Evolutionary conservation across 1,140 invertebrate genomes (phyloP), one percentile per base, ranked within the genome.

Genomic region (Aethina tumida): DNA sequence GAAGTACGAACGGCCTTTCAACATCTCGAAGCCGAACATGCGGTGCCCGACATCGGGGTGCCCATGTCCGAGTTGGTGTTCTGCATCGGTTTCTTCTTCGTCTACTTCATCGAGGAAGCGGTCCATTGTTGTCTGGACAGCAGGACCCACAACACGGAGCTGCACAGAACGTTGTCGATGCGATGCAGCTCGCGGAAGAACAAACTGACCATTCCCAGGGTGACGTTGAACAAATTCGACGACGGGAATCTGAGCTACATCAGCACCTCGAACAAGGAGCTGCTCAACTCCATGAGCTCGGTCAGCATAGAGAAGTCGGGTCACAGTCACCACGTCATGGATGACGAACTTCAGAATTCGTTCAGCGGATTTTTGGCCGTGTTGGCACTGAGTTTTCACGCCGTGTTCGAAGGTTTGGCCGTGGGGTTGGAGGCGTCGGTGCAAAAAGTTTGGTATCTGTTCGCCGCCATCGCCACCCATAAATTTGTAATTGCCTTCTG

Each of bases 401-500:
- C 81, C 0, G 70, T 88, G 7, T 84, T 89, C 58, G 84, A 89
- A 62, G 84, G 84, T 1, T 62, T 89, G 31, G 81, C 85, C 0
- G 78, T 89, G 5, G 85, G 85, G 2, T 59, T 89, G 3, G 82
- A 86, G 52, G 64, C 62, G 1, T 70, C 68, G n/a, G 53, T 71
- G 2, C 50, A 65, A 3, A 75, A 75, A 26, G 71, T 84, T 2
- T 73, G 77, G 52, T 75, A 80, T 24, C 58, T 84, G 20, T 81
- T 92, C 40, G 75, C 75, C 5, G 89, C 88, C 2, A 78, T 94
- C 10, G 77, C 84, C 0, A 80, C 88, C 2, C 90, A 94, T 59
- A 94, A 94, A 61, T 73, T 88, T 33, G 85, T 93, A 5, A 84
- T 94, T 31, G 84, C 86, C 2, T 87, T 90, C 51, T 87, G 83